Percentiles rank a stretch among this genome's conserved stretches.
Conservation (phyloP, 2,888 invertebrate genomes). For the Ophion costatus region DNA sequence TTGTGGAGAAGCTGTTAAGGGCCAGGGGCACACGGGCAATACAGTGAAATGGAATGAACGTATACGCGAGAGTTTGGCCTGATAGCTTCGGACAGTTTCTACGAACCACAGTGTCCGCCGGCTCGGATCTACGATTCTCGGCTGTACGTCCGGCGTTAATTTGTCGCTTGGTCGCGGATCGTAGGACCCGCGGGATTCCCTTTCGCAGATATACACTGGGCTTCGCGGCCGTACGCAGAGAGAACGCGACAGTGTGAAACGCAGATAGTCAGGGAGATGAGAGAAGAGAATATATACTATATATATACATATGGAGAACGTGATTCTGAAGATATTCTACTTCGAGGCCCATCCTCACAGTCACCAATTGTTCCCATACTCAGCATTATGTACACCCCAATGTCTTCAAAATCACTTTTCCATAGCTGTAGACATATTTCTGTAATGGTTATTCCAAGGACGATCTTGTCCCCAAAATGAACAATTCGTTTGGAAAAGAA, state of each 20-base stretch:
- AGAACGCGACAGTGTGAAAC: slow-evolving; percentile 29
- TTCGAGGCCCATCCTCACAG: no score
- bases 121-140: slow-evolving; percentile 62
- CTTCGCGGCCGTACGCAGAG: slow-evolving; percentile 54
- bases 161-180: slow-evolving; percentile 78
- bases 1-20: slow-evolving; percentile 28
- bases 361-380: no score
- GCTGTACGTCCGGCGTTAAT: slow-evolving; percentile 73
- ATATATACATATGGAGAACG: background rate
- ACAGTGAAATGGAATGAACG: slow-evolving; percentile 10
- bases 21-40: background rate
- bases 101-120: slow-evolving; percentile 55
- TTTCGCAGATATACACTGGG: slow-evolving; percentile 41
- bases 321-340: no score
- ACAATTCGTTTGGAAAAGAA: no score
- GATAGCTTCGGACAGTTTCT: slow-evolving; percentile 54
- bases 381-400: no score
- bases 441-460: no score
- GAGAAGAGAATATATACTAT: slow-evolving; percentile 9
- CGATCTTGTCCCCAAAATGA: no score
- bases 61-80: slow-evolving; percentile 23
- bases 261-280: slow-evolving; percentile 13
- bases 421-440: no score
- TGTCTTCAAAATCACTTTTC: no score
- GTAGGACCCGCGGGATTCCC: slow-evolving; percentile 74